These are phyloP conservation scores for Solenodon paradoxus DNA, from an alignment of 2,113 vertebrate species.

Conservation along the genomic window DNA sequence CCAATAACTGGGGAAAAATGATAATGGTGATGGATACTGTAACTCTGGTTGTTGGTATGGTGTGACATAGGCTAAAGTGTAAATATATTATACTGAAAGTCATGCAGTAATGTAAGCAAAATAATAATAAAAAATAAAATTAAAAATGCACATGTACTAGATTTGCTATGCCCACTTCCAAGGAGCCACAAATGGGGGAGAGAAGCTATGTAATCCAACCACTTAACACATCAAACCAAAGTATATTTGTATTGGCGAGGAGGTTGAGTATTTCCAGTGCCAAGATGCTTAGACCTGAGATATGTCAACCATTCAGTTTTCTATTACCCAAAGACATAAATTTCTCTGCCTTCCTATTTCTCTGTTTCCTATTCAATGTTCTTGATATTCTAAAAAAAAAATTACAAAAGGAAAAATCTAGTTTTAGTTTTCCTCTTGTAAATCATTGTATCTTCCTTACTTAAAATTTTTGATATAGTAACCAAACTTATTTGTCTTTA, in stretches of 20 bases:
- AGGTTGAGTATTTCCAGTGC: not conserved
- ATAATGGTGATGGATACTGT: no score
- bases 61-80: no score
- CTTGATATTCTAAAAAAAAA: not conserved
- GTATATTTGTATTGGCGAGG: not conserved
- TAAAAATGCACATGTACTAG: no score
- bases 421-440: not conserved
- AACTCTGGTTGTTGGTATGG: no score
- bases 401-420: not conserved
- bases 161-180: not conserved
- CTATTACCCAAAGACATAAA: not conserved
- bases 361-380: not conserved
- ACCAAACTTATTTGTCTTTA: not conserved
- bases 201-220: not conserved
- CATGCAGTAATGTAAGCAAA: no score
- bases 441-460: not conserved
- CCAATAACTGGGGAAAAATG: no score
- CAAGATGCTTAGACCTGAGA: not conserved
- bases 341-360: not conserved
- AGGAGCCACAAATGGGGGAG: not conserved
- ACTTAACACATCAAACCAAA: not conserved
- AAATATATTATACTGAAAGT: no score
- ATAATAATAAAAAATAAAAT: no score
- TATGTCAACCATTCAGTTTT: not conserved
- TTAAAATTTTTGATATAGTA: constrained; percentile 16